Evolutionary conservation across 1,140 invertebrate genomes (phyloP).

Genomic region (Agrypnia vestita): DNA sequence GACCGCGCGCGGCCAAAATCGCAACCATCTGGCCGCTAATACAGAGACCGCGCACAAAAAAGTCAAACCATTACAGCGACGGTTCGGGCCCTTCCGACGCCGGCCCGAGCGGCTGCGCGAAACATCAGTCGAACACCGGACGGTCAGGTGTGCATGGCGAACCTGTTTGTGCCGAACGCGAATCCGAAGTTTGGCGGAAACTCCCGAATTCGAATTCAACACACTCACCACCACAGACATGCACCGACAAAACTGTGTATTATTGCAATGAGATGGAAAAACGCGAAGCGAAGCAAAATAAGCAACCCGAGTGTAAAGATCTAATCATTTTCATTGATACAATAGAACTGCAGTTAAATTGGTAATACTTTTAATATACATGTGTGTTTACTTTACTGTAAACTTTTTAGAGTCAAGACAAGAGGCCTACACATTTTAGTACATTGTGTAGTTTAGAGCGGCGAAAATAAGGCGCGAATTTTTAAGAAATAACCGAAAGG

Average conservation of each 20-base stretch:
- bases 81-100: neutral
- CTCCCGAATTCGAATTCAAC: slow-evolving; percentile 7
- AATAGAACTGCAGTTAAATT: neutral
- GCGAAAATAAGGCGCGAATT: neutral
- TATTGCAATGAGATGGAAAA: slow-evolving; percentile 28
- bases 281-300: neutral
- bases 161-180: slow-evolving; percentile 20
- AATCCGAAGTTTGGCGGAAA: slow-evolving; percentile 33
- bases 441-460: slow-evolving; percentile 20
- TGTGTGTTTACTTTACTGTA: neutral
- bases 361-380: neutral
- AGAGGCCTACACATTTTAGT: slow-evolving; percentile 28
- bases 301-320: neutral
- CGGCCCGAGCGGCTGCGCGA: neutral
- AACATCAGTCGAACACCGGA: neutral
- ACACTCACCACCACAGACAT: slow-evolving; percentile 7
- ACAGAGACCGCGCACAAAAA: neutral
- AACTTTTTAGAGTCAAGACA: neutral
- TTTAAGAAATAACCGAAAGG: neutral
- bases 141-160: slow-evolving; percentile 22
- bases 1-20: neutral
- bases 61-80: neutral
- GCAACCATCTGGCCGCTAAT: neutral
- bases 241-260: neutral
- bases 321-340: neutral